Percentiles rank a stretch among this genome's conserved stretches.
These are phyloP conservation scores for Megalops atlanticus DNA, from an alignment of 2,113 vertebrate species.

Conservation along the genomic window DNA sequence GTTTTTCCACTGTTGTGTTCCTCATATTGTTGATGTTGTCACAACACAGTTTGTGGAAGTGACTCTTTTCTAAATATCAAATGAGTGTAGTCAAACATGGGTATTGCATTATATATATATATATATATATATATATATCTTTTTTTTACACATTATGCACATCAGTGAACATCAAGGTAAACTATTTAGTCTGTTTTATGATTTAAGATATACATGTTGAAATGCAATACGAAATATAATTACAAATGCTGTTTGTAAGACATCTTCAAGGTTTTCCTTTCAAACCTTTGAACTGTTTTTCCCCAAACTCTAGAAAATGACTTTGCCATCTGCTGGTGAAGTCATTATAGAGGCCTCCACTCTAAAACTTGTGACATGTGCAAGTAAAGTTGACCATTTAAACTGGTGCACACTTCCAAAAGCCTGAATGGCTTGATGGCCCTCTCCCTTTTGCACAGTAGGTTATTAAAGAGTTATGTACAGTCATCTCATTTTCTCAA, in stretches of 20 bases:
- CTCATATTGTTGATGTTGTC: too few relatives aligned
- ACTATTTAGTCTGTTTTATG: too few relatives aligned
- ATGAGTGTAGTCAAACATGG: background rate
- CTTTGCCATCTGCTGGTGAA: constrained; percentile 30
- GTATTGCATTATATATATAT: background rate
- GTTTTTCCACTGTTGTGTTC: too few relatives aligned
- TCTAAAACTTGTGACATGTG: constrained; percentile 30
- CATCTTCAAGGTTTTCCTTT: constrained; percentile 14
- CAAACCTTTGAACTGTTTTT: constrained; percentile 32
- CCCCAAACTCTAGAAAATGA: constrained; percentile 23
- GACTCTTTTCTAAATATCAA: background rate
- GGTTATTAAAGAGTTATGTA: constrained; percentile 28
- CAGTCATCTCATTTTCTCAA: constrained; percentile 17
- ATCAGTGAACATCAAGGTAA: background rate
- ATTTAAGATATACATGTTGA: background rate
- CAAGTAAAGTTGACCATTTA: constrained; percentile 26
- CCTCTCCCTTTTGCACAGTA: background rate
- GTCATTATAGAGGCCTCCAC: constrained; percentile 20
- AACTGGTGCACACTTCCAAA: constrained; percentile 25
- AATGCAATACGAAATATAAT: background rate
- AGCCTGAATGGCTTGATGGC: constrained; percentile 17
- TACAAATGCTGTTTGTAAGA: background rate
- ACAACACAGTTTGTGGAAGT: background rate
- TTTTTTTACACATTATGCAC: background rate
- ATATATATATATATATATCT: background rate